Conservation (phyloP, 2,888 invertebrate species). For the Agriotes lineatus region DNA sequence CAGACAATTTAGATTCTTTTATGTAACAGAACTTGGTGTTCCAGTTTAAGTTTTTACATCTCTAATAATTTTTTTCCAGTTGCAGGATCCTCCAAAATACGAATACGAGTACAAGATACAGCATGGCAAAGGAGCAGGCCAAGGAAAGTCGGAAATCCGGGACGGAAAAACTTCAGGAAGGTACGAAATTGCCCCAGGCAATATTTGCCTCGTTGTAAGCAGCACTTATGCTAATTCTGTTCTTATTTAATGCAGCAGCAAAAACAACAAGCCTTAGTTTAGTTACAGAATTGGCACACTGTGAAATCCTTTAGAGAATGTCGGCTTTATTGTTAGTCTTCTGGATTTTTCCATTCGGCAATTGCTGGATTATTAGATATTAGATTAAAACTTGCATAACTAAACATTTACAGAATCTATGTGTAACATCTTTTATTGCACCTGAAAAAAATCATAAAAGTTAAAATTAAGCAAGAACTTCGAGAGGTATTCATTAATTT, state of each 20-base stretch:
- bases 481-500: too few species aligned
- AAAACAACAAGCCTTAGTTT: background rate
- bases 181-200: slow-evolving; percentile 51
- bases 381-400: too few species aligned
- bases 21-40: background rate
- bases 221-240: background rate
- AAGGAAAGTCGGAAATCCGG: slow-evolving; percentile 66
- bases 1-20: background rate
- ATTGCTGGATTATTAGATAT: too few species aligned
- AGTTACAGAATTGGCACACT: too few species aligned
- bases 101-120: slow-evolving; percentile 67
- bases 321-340: too few species aligned
- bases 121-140: slow-evolving; percentile 63
- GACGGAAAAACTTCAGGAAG: slow-evolving; percentile 66
- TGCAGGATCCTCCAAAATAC: slow-evolving; percentile 68
- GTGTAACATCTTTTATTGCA: too few species aligned
- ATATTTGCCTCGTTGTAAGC: background rate
- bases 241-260: background rate
- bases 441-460: too few species aligned
- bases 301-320: too few species aligned
- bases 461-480: too few species aligned
- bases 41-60: background rate
- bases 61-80: background rate
- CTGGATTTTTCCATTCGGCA: too few species aligned
- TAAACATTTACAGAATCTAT: too few species aligned